phyloP scores from a whole-genome alignment of 2,888 invertebrate species.

The Protophormia terraenovae region DNA sequence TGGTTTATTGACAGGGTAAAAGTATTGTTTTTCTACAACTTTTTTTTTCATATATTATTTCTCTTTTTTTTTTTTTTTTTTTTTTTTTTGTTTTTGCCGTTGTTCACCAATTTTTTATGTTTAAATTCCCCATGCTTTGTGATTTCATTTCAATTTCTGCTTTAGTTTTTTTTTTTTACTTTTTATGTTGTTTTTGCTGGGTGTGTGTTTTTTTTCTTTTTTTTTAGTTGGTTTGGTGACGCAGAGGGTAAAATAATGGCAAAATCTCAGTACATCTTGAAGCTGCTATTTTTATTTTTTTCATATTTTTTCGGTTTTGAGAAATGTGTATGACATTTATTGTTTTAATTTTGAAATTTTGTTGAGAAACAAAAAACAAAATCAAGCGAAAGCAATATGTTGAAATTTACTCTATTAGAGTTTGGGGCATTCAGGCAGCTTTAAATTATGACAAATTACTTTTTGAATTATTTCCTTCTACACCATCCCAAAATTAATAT shows the following conservation, averaged over 20 bases:
- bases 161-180: slow-evolving; percentile 13
- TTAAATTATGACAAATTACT: slow-evolving; percentile 52
- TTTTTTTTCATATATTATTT: background rate
- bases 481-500: background rate
- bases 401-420: slow-evolving; percentile 25
- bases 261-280: slow-evolving; percentile 19
- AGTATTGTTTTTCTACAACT: slow-evolving; percentile 60
- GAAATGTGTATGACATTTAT: slow-evolving; percentile 64
- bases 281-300: background rate
- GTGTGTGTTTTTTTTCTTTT: background rate
- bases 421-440: background rate
- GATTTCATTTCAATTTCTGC: slow-evolving; percentile 53
- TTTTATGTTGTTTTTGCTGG: background rate
- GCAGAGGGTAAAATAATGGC: slow-evolving; percentile 40
- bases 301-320: background rate
- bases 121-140: slow-evolving; percentile 25
- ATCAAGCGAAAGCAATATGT: background rate
- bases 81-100: background rate
- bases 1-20: slow-evolving; percentile 65
- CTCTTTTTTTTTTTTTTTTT: slow-evolving; percentile 9
- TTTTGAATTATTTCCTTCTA: background rate
- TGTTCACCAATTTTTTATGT: background rate
- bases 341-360: slow-evolving; percentile 62
- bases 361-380: background rate
- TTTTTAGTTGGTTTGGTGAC: too few relatives aligned